Conservation (phyloP, 92 coral and sea anemone species). For the Heteractis magnifica region DNA sequence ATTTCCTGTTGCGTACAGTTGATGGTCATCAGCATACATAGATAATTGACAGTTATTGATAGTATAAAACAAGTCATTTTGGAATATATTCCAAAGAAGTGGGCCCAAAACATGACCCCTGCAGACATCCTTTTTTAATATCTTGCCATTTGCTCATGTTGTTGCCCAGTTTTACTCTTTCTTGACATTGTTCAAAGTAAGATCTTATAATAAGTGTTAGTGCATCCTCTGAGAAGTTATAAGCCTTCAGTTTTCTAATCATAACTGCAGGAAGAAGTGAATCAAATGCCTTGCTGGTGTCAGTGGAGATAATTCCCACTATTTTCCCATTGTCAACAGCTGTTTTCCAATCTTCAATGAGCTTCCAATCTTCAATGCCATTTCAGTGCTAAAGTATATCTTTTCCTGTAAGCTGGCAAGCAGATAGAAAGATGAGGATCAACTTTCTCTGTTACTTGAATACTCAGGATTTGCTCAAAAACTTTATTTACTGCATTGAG, state of each 20-base stretch:
- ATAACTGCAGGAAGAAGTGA: constrained; percentile 36
- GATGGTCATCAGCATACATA: no score
- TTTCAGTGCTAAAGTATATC: constrained; percentile 29
- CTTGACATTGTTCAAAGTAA: constrained; percentile 30
- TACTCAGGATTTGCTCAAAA: constrained; percentile 7
- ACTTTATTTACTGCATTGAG: constrained; percentile 29
- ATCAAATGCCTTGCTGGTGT: constrained; percentile 48
- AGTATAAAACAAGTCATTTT: no score
- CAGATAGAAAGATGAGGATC: constrained; percentile 9
- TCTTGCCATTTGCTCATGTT: constrained; percentile 24
- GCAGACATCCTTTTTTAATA: constrained; percentile 46
- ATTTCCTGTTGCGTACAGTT: no score
- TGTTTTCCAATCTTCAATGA: constrained; percentile 45
- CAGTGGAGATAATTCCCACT: constrained; percentile 44
- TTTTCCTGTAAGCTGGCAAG: constrained; percentile 26
- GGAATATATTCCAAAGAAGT: constrained; percentile 44
- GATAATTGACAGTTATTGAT: no score
- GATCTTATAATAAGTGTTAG: constrained; percentile 20
- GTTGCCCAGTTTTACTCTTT: constrained; percentile 29
- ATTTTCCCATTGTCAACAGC: constrained; percentile 33
- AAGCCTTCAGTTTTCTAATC: constrained; percentile 43
- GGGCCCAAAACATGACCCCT: constrained; percentile 48
- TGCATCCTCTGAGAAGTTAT: constrained; percentile 36
- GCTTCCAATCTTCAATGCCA: constrained; percentile 25
- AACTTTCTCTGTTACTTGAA: constrained; percentile 6